Percentiles rank a stretch among this genome's conserved stretches.
phyloP scores from a whole-genome alignment of 2,113 vertebrate species.

The Chaetops frenatus region DNA sequence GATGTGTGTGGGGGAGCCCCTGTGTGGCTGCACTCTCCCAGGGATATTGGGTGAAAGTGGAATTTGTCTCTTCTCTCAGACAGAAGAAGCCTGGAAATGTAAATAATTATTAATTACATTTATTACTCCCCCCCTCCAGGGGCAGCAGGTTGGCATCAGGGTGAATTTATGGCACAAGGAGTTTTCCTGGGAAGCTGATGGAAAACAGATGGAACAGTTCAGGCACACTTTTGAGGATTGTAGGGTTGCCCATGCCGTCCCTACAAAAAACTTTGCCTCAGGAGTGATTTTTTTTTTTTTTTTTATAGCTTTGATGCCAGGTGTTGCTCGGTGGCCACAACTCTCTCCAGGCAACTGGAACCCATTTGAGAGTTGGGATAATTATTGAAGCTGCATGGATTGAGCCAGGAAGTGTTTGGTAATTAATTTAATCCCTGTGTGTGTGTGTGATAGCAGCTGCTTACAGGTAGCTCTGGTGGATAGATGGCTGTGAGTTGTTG shows the following conservation, averaged over 20 bases:
- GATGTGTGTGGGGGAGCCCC: background rate
- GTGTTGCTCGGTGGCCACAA: background rate
- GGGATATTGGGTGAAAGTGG: accelerated
- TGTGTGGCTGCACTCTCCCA: background rate
- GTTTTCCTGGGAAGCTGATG: background rate
- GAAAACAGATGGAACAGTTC: accelerated
- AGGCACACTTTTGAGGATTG: accelerated
- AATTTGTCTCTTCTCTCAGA: background rate
- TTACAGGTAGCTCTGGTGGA: background rate
- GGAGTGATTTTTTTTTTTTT: background rate
- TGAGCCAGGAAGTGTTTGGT: background rate
- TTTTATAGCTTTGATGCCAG: accelerated
- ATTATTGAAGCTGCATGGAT: accelerated
- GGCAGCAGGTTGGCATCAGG: background rate
- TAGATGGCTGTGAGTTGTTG: background rate
- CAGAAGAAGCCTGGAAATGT: background rate
- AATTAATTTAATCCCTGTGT: background rate
- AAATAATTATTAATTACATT: background rate
- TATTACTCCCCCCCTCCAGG: accelerated
- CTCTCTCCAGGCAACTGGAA: accelerated
- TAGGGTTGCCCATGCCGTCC: background rate
- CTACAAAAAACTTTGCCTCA: accelerated
- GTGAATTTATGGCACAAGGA: accelerated
- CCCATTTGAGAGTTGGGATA: accelerated
- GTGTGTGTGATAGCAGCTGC: background rate